A percentile compares a stretch with the other conserved stretches of the same genome.
phyloP scores from a whole-genome alignment of 2,797 vertebrate species.

The Amazonetta brasiliensis region DNA sequence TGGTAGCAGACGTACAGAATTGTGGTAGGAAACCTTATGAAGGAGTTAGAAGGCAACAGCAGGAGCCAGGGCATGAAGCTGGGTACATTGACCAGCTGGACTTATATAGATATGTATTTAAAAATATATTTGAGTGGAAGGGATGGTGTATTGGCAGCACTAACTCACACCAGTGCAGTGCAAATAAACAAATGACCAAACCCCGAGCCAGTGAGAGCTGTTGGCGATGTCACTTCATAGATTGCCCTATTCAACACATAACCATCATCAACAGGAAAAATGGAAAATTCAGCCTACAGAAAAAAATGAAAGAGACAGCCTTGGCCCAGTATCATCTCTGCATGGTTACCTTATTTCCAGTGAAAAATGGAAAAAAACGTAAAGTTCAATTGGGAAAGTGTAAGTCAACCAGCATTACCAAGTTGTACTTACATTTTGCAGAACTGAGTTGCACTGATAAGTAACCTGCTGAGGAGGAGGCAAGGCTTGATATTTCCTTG shows the following conservation, averaged over 20 bases:
- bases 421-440: not conserved
- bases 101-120: not conserved
- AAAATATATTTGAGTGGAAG: not conserved
- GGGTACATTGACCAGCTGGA: no score
- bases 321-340: not conserved
- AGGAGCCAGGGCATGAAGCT: no score
- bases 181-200: not conserved
- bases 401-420: not conserved
- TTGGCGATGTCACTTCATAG: not conserved
- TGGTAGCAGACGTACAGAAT: no score
- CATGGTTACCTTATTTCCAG: not conserved
- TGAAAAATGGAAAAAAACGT: not conserved
- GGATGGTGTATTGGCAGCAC: not conserved
- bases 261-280: not conserved
- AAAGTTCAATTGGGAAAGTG: not conserved
- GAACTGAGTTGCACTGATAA: not conserved
- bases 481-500: not conserved
- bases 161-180: not conserved
- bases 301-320: not conserved
- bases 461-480: not conserved
- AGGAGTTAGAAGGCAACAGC: no score
- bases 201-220: not conserved
- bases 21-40: no score
- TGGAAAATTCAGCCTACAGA: not conserved
- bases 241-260: rapidly evolving